Evolutionary conservation across 1,140 invertebrate genomes (phyloP), one percentile per base, ranked within the genome.

Genomic region (Pseudomyrmex gracilis): DNA sequence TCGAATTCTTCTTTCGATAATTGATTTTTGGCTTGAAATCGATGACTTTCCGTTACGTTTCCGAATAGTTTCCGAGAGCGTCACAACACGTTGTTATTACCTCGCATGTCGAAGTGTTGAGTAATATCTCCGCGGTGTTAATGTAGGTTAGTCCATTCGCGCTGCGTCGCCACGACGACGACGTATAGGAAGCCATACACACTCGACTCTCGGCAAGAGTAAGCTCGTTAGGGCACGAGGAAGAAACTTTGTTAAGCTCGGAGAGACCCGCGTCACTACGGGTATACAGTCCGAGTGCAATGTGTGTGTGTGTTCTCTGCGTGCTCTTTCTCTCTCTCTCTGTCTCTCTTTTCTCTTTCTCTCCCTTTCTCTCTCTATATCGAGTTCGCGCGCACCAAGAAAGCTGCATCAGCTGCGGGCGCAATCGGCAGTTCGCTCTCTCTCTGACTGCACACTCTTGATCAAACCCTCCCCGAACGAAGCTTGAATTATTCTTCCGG

Each of bases 191-290:
- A 90, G 89, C 88, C 88, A 64, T 90, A 89, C 68, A 87, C 76
- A 87, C 80, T 88, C 82, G 85, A 84, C 76, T 89, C 88, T 88
- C 74, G 84, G 68, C 73, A 66, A 85, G 86, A 87, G 82, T 90
- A 90, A 90, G 86, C 89, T 90, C 77, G 86, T 90, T 90, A 90
- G 89, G 82, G 85, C 84, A 84, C 71, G 74, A 34, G 34, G 34
- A 73, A 90, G 90, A 86, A 90, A 87, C 87, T 89, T 89, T 88
- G 86, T 89, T 88, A 89, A 89, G 84, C 86, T 51, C 57, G 45
- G 77, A 34, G 78, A 83, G 34, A 34, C 34, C 57, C 73, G 71
- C 73, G 60, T 57, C 34, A 70, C 86, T 76, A 87, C 73, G 70
- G 24, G 20, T 15, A 45, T 17, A 66, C 45, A 66, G n/a, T 53